These are phyloP conservation scores for Cheumatopsyche charites DNA, from an alignment of 1,140 invertebrate species.

Conservation along the genomic window DNA sequence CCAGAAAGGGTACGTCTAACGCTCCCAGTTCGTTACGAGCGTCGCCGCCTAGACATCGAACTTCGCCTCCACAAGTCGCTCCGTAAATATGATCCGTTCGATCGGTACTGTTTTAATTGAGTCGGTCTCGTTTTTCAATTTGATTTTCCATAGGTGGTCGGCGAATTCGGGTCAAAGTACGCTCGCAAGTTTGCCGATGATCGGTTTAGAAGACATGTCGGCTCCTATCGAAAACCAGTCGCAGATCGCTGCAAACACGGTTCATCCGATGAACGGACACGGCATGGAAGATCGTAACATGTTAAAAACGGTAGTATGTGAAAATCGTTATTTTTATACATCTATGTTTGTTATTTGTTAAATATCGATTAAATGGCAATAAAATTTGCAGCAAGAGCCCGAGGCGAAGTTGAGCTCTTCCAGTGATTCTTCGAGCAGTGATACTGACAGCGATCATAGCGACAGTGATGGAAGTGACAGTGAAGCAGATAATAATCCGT, in stretches of 20 bases:
- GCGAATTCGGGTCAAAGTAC: slow-evolving; percentile 65
- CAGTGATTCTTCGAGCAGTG: slow-evolving; percentile 58
- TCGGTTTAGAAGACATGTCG: slow-evolving; percentile 68
- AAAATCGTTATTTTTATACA: neutral
- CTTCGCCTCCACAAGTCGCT: slow-evolving; percentile 57
- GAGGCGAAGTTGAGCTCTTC: slow-evolving; percentile 52
- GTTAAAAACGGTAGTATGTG: neutral
- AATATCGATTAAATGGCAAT: neutral
- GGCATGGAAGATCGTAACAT: slow-evolving; percentile 25
- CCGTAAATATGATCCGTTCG: slow-evolving; percentile 50
- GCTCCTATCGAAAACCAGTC: slow-evolving; percentile 1
- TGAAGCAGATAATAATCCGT: slow-evolving; percentile 33
- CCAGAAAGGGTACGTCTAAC: slow-evolving; percentile 55
- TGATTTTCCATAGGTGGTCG: slow-evolving; percentile 61
- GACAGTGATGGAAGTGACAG: slow-evolving; percentile 53
- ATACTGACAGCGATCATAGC: slow-evolving; percentile 54
- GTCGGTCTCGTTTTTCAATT: neutral
- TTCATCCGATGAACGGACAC: slow-evolving; percentile 36
- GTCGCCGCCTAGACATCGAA: slow-evolving; percentile 58
- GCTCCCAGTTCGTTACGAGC: neutral
- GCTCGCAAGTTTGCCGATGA: slow-evolving; percentile 77
- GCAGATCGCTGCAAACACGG: neutral
- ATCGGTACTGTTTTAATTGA: neutral
- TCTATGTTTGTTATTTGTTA: neutral
- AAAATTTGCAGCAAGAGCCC: slow-evolving; percentile 29